Evolutionary conservation across 2,797 vertebrate genomes (phyloP), one percentile per base, ranked within the genome.

Genomic region (Pseudochaenichthys georgianus): DNA sequence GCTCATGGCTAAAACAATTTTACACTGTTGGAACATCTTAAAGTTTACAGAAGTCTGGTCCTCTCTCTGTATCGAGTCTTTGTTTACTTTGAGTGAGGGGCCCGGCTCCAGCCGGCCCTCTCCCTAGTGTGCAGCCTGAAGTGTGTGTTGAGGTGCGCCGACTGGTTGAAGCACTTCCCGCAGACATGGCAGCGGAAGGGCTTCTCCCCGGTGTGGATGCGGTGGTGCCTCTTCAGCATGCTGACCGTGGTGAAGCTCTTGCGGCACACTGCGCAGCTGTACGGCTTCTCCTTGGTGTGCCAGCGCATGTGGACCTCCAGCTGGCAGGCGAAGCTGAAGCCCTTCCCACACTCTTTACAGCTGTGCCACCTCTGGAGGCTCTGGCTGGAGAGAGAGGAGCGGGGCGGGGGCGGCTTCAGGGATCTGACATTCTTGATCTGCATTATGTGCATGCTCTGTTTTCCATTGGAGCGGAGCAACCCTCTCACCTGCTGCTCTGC

Each of bases 271-370:
- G 89, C 21, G 0, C 93, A 94, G 79, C 87, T 84, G 89, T 93
- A 94, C 0, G 93, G 93, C 52, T 92, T 93, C 86, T 94, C 93
- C 73, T 93, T 93, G n/a, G 92, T 94, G 87, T 94, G 93, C 92
- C 92, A 93, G 57, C 93, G 92, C 91, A 92, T 93, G 89, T 94
- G 93, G 4, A 94, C 92, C 82, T 93, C 91, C 73, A 94, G 78
- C 86, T 93, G 93, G 69, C 93, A 94, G 77, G 93, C 91, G 0
- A 94, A 94, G 77, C 89, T 94, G 83, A 93, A 94, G 69, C 89
- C 80, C 62, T 94, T 94, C 3, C 93, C 92, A 0, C 93, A 94
- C 74, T 93, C 92, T 3, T 84, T 87, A 17, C 93, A 94, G 80
- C 80, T 87, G 88, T 94, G 92, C 88, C 89, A 89, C 77, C 89